These are phyloP conservation scores for Chaetops frenatus DNA, from an alignment of 2,113 vertebrate species.

Conservation along the genomic window DNA sequence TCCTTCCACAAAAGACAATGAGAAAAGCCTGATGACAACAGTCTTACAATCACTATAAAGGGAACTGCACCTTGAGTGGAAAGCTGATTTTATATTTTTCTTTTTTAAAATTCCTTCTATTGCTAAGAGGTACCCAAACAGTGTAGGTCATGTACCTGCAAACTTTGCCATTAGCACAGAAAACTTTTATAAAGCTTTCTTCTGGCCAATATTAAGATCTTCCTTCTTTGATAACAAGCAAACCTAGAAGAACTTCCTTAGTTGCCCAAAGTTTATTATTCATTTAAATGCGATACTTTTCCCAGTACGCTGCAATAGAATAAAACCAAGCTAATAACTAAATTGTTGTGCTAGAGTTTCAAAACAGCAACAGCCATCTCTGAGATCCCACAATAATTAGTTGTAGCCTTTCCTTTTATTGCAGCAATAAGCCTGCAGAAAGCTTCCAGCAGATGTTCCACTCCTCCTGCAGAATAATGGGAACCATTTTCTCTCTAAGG, in stretches of 20 bases:
- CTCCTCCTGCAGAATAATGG: neutral
- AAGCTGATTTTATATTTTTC: neutral
- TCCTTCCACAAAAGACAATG: neutral
- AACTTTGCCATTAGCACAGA: neutral
- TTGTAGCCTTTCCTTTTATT: neutral
- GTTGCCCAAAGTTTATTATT: neutral
- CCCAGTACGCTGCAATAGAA: neutral
- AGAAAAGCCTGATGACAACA: neutral
- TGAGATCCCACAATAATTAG: constrained; percentile 1
- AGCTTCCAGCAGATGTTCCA: neutral
- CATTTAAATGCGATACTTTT: neutral
- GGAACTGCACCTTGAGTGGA: neutral
- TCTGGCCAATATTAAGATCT: neutral
- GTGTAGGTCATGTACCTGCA: neutral
- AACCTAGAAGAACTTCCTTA: neutral
- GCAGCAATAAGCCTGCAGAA: neutral
- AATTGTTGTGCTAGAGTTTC: neutral
- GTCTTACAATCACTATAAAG: neutral
- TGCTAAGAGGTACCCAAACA: neutral
- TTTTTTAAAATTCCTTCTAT: neutral
- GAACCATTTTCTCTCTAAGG: neutral
- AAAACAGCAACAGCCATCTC: neutral
- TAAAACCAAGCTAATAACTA: neutral
- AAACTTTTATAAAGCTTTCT: neutral
- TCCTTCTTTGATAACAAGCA: neutral